These are phyloP conservation scores for Vulpes ferrilata DNA, from an alignment of 2,113 vertebrate species.

Conservation along the genomic window DNA sequence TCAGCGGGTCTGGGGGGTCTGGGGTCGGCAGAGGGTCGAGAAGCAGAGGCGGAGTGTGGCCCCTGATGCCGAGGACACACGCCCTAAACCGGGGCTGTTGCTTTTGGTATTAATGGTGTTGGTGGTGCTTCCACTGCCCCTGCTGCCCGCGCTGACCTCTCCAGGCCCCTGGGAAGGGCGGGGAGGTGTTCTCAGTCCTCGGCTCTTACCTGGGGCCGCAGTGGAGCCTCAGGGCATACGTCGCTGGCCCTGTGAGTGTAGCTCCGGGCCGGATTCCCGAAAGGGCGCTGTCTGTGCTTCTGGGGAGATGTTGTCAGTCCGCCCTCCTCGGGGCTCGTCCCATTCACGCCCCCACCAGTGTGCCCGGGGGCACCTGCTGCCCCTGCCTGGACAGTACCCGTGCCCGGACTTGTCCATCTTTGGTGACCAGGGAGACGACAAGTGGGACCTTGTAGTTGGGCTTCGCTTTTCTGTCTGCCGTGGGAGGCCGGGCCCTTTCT, in stretches of 20 bases:
- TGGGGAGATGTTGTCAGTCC: rapidly evolving
- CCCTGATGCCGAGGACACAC: rapidly evolving
- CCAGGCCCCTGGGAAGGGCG: rapidly evolving
- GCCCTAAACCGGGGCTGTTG: neutral
- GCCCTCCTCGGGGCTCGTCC: neutral
- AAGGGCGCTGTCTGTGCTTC: rapidly evolving
- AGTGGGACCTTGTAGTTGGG: rapidly evolving
- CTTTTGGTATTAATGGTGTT: too few relatives aligned
- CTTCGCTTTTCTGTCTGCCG: neutral
- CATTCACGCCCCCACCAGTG: rapidly evolving
- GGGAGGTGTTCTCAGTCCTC: neutral
- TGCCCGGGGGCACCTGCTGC: rapidly evolving
- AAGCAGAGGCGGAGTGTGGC: neutral
- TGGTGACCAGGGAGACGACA: rapidly evolving
- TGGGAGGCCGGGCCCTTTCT: neutral
- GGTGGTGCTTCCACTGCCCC: neutral
- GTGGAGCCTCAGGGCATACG: rapidly evolving
- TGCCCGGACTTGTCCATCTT: rapidly evolving
- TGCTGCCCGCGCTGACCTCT: neutral
- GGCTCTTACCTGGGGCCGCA: neutral
- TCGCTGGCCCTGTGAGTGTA: rapidly evolving
- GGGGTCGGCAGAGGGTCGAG: neutral
- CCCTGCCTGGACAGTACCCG: neutral
- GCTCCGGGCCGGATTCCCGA: neutral
- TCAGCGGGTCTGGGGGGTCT: neutral